Conservation (phyloP, 2,797 vertebrate species). For the Lagocephalus sceleratus region DNA sequence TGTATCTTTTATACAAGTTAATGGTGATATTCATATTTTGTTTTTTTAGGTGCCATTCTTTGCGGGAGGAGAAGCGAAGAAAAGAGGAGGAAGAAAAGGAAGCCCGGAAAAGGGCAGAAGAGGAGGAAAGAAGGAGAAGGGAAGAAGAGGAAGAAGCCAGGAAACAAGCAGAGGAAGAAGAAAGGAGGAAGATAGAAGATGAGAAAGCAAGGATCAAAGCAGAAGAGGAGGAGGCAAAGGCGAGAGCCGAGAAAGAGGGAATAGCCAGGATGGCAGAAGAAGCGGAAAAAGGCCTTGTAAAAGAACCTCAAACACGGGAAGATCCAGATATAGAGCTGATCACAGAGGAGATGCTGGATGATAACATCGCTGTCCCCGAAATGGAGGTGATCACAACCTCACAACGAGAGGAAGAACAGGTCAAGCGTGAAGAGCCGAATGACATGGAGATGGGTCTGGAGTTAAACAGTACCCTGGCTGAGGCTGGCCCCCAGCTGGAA, state of each 20-base stretch:
- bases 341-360: constrained; percentile 56
- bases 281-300: constrained; percentile 24
- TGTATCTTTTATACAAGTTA: neutral
- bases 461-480: constrained; percentile 51
- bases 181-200: constrained; percentile 34
- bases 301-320: constrained; percentile 55
- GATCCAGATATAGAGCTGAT: constrained; percentile 63
- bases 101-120: constrained; percentile 36
- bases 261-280: constrained; percentile 38
- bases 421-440: constrained; percentile 39
- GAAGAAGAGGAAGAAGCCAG: constrained; percentile 29
- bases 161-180: constrained; percentile 66
- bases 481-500: constrained; percentile 63
- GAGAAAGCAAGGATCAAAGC: constrained; percentile 57
- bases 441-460: constrained; percentile 34
- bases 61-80: constrained; percentile 73
- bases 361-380: constrained; percentile 20
- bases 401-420: constrained; percentile 31
- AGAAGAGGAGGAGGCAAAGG: constrained; percentile 52
- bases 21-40: neutral
- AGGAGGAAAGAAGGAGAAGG: constrained; percentile 34
- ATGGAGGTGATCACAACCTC: constrained; percentile 10
- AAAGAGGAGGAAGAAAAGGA: constrained; percentile 63
- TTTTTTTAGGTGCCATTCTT: constrained; percentile 65
- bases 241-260: constrained; percentile 42